A percentile compares a stretch with the other conserved stretches of the same genome.
These are phyloP conservation scores for Penaeus chinensis DNA, from an alignment of 1,140 invertebrate genomes.

Conservation along the genomic window DNA sequence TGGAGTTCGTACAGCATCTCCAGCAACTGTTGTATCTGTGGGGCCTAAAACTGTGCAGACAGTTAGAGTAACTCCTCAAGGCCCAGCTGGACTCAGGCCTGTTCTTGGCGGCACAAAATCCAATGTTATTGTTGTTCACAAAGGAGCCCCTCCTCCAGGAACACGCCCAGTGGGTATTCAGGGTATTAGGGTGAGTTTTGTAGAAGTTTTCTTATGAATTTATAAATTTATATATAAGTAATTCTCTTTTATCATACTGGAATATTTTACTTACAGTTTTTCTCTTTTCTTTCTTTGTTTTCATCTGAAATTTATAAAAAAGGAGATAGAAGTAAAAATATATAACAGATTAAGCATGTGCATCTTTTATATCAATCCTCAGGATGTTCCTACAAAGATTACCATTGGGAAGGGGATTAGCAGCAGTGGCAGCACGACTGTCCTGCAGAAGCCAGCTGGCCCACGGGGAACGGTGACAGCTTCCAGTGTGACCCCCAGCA, in stretches of 20 bases:
- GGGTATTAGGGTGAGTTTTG: constrained; percentile 46
- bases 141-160: constrained; percentile 46
- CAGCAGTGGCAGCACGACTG: constrained; percentile 28
- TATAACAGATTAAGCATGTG: neutral
- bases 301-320: too few species aligned
- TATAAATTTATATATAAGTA: too few species aligned
- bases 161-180: constrained; percentile 48
- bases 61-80: constrained; percentile 52
- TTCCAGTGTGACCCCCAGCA: constrained; percentile 5
- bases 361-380: neutral
- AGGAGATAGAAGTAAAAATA: neutral
- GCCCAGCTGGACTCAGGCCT: constrained; percentile 42
- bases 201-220: neutral
- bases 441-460: constrained; percentile 40
- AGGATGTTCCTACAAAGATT: constrained; percentile 54
- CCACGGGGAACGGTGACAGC: neutral
- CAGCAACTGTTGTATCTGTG: constrained; percentile 52
- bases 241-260: too few species aligned
- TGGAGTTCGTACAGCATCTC: constrained; percentile 33
- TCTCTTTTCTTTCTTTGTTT: too few species aligned
- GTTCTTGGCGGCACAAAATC: constrained; percentile 40
- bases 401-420: constrained; percentile 45
- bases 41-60: constrained; percentile 51
- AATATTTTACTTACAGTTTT: too few species aligned
- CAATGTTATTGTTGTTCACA: constrained; percentile 54